Evolutionary conservation across 2,113 vertebrate species (phyloP).

Genomic region (Monopterus albus): DNA sequence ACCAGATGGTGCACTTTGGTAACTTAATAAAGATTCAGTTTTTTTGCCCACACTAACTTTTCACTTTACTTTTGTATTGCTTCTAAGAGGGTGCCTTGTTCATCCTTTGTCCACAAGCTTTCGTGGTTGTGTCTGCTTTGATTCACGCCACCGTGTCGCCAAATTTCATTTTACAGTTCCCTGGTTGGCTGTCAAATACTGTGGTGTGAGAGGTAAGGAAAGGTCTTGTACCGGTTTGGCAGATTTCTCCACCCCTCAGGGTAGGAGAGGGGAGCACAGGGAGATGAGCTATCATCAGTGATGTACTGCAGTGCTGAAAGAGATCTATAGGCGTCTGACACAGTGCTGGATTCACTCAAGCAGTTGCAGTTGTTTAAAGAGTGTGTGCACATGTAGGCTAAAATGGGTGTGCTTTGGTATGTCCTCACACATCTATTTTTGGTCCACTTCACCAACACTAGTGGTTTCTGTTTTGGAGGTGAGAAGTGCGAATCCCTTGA

Average conservation of each 20-base stretch:
- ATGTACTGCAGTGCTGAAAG: slow-evolving; percentile 62
- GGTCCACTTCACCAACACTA: slow-evolving; percentile 26
- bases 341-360: background rate
- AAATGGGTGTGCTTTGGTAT: slow-evolving; percentile 25
- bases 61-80: slow-evolving; percentile 41
- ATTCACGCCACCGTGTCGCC: slow-evolving; percentile 67
- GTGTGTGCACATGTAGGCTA: background rate
- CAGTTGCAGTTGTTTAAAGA: slow-evolving; percentile 3
- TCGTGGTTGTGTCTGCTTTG: slow-evolving; percentile 56
- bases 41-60: slow-evolving; percentile 33
- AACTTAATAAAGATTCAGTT: slow-evolving; percentile 5
- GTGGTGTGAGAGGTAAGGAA: slow-evolving; percentile 53
- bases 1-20: slow-evolving; percentile 32
- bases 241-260: slow-evolving; percentile 64
- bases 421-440: slow-evolving; percentile 55
- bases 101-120: slow-evolving; percentile 46
- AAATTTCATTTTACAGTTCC: slow-evolving; percentile 71
- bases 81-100: slow-evolving; percentile 25
- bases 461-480: slow-evolving; percentile 46
- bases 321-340: slow-evolving; percentile 54
- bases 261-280: slow-evolving; percentile 48
- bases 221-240: slow-evolving; percentile 61
- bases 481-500: slow-evolving; percentile 55
- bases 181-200: slow-evolving; percentile 67
- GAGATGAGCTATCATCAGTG: slow-evolving; percentile 69